A percentile compares a stretch with the other conserved stretches of the same genome.
phyloP scores from a whole-genome alignment of 2,113 vertebrate species.

The Brevimyrus niger region DNA sequence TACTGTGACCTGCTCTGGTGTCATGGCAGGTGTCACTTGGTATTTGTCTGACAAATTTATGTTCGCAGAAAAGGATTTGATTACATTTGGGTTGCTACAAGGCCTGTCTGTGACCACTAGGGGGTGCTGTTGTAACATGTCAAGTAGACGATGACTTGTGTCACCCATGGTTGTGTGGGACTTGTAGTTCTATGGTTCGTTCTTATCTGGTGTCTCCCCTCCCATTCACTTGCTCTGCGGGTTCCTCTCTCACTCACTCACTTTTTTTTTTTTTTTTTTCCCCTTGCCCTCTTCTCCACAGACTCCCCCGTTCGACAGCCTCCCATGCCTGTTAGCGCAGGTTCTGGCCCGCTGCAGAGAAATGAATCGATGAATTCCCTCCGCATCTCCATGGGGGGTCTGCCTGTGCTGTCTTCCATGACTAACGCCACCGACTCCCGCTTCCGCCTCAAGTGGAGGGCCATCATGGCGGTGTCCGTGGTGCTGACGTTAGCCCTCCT shows the following conservation, averaged over 20 bases:
- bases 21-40: not conserved
- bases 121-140: not conserved
- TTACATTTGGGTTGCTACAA: not conserved
- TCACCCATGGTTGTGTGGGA: not conserved
- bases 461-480: slow-evolving; percentile 59
- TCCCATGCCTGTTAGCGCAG: not conserved
- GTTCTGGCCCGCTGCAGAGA: not conserved
- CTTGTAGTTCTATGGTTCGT: not conserved
- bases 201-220: slow-evolving; percentile 15
- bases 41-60: not conserved
- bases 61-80: not conserved
- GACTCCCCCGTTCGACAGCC: not conserved
- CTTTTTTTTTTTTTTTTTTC: too few relatives aligned
- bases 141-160: not conserved
- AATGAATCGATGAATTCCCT: slow-evolving; percentile 15
- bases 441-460: slow-evolving; percentile 79
- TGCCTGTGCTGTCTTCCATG: slow-evolving; percentile 16
- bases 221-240: not conserved
- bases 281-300: not conserved
- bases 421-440: slow-evolving; percentile 58
- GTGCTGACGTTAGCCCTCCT: slow-evolving; percentile 59
- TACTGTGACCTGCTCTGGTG: not conserved
- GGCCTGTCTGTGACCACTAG: not conserved
- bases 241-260: too few relatives aligned
- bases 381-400: slow-evolving; percentile 18